These are phyloP conservation scores for Pseudomyrmex flavicornis DNA, from an alignment of 1,140 invertebrate genomes.

Conservation along the genomic window DNA sequence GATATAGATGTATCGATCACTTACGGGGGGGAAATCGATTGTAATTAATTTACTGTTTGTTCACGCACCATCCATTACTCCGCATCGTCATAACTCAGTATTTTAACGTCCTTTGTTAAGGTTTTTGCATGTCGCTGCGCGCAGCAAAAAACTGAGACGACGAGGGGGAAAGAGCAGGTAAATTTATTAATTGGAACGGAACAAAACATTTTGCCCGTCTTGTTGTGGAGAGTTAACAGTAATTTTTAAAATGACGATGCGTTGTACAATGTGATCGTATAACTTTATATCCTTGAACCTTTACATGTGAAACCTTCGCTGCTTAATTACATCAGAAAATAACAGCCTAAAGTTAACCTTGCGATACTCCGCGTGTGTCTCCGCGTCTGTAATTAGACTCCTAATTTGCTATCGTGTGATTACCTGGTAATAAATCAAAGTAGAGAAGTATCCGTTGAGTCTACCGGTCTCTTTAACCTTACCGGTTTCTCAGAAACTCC, in stretches of 20 bases:
- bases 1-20: slow-evolving; percentile 45
- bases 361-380: background rate
- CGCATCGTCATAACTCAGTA: slow-evolving; percentile 42
- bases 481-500: slow-evolving; percentile 7
- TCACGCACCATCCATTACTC: slow-evolving; percentile 49
- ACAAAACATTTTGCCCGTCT: background rate
- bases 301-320: background rate
- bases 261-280: no score
- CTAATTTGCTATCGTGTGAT: background rate
- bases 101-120: slow-evolving; percentile 67
- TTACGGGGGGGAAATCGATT: slow-evolving; percentile 35
- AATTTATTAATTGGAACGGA: slow-evolving; percentile 40
- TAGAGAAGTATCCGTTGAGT: slow-evolving; percentile 25
- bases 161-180: background rate
- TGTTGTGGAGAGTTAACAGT: no score
- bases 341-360: background rate
- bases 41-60: slow-evolving; percentile 62
- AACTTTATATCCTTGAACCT: no score
- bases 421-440: slow-evolving; percentile 30
- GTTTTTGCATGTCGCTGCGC: slow-evolving; percentile 52
- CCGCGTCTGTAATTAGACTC: background rate
- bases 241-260: no score
- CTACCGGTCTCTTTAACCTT: background rate
- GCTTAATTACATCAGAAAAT: no score
- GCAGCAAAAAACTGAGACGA: background rate